Base-by-base conservation (phyloP, 2,797 vertebrate species). In the Mormyrops attenuatus region DNA sequence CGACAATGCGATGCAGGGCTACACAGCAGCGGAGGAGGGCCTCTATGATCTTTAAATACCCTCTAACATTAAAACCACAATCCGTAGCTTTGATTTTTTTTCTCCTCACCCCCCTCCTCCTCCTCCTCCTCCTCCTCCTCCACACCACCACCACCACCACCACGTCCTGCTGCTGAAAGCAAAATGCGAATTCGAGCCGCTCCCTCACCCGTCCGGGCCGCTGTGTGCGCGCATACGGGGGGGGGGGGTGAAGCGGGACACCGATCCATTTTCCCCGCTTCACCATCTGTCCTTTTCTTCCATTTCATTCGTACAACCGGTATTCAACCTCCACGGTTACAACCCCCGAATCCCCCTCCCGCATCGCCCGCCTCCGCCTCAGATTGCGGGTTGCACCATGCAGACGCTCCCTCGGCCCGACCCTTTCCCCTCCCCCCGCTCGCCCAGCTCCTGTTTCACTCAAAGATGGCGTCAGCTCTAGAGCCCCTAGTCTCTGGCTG, bases 391-490 rank as follows among this genome's bases (percentile, higher is more conserved):
- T 91, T 55, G 91, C 87, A 96, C 94, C 84, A 95, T 93, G 94
- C 94, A 95, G 95, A 96, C 96, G 95, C 93, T 97, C 96, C 96
- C 95, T 95, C 90, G 93, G 94, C 92, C 94, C 93, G 93, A 91
- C 94, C 90, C 93, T 93, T 94, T 93, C 93, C 96, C 95, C 95
- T 95, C 95, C 95, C 96, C 95, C 95, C 95, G 94, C 94, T 92
- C 93, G 92, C 95, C 92, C 92, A 93, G 96, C 96, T 96, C 95
- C 95, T 94, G 95, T 97, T 96, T 96, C 95, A 96, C 95, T 96
- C 95, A 96, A 97, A 97, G 96, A 97, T 97, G 96, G 96, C 96
- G 96, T 93, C 95, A 94, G 96, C 96, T 96, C 92, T 92, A 93
- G 95, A 96, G 95, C 94, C 94, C 90, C 95, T 94, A 94, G 93